Percentiles rank a stretch among this genome's conserved stretches.
Evolutionary conservation across 2,888 invertebrate genomes (phyloP).

Genomic region (Panopea generosa): DNA sequence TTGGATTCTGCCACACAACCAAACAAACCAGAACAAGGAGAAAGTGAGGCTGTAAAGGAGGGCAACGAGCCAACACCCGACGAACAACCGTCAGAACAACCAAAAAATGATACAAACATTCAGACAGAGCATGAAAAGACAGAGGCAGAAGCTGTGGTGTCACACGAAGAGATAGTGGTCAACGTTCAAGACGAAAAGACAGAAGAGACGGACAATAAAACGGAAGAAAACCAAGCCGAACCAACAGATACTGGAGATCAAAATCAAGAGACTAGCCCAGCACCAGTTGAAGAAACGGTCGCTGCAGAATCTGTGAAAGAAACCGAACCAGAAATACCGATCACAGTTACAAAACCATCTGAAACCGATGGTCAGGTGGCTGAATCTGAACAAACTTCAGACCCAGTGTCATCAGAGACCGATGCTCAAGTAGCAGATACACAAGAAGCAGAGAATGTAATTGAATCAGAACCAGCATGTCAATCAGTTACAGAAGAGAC

Average conservation of each 20-base stretch:
- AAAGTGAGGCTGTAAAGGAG: too few species aligned
- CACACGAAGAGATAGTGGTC: too few species aligned
- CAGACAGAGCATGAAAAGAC: too few species aligned
- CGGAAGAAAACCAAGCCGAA: neutral
- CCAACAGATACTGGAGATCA: too few species aligned
- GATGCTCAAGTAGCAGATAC: neutral
- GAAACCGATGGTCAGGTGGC: neutral
- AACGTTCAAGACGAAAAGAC: too few species aligned
- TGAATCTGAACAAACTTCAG: neutral
- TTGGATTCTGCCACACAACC: conserved; percentile 23
- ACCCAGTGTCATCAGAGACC: neutral
- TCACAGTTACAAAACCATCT: neutral
- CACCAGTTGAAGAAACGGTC: neutral
- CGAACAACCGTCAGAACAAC: neutral
- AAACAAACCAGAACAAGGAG: neutral
- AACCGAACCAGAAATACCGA: conserved; percentile 1
- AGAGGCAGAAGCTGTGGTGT: too few species aligned
- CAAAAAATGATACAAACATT: too few species aligned
- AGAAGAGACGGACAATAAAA: neutral
- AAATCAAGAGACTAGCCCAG: too few species aligned
- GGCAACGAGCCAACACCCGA: too few species aligned
- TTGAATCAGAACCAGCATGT: neutral
- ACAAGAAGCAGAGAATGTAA: neutral
- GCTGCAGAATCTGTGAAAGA: conserved; percentile 4
- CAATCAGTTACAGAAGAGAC: neutral